Conservation (phyloP, 2,888 invertebrate genomes). For the Eupithecia inturbata region DNA sequence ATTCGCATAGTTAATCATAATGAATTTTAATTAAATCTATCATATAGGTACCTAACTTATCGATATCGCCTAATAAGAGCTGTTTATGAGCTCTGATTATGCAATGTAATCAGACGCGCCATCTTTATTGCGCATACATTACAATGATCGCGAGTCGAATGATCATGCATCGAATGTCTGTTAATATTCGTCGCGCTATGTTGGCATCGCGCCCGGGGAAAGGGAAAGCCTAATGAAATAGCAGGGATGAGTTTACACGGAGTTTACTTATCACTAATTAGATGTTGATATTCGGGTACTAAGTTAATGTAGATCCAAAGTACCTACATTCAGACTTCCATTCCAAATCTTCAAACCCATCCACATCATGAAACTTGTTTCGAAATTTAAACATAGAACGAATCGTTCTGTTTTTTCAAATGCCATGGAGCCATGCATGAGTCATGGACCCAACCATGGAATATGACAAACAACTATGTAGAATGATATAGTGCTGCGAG, state of each 20-base stretch:
- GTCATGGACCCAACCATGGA: neutral
- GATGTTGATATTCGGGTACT: neutral
- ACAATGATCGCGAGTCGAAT: slow-evolving; percentile 3
- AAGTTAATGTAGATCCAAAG: neutral
- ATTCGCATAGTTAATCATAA: neutral
- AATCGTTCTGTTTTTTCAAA: slow-evolving; percentile 7
- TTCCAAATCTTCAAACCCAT: neutral
- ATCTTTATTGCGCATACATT: slow-evolving; percentile 11
- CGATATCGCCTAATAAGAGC: slow-evolving; percentile 7
- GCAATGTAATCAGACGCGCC: neutral
- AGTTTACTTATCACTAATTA: neutral
- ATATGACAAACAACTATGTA: slow-evolving; percentile 24
- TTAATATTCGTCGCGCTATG: slow-evolving; percentile 4
- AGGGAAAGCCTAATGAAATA: neutral
- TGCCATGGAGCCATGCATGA: slow-evolving; percentile 8
- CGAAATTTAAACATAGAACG: neutral
- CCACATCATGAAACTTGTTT: neutral
- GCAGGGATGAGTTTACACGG: neutral
- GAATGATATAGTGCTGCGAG: slow-evolving; percentile 48
- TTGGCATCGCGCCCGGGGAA: slow-evolving; percentile 2
- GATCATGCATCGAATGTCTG: slow-evolving; percentile 7
- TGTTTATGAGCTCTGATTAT: slow-evolving; percentile 12
- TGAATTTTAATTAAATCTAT: neutral
- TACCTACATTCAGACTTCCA: neutral
- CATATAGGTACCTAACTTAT: neutral